phyloP scores from a whole-genome alignment of 2,888 invertebrate species.

The Himalopsyche japonica region DNA sequence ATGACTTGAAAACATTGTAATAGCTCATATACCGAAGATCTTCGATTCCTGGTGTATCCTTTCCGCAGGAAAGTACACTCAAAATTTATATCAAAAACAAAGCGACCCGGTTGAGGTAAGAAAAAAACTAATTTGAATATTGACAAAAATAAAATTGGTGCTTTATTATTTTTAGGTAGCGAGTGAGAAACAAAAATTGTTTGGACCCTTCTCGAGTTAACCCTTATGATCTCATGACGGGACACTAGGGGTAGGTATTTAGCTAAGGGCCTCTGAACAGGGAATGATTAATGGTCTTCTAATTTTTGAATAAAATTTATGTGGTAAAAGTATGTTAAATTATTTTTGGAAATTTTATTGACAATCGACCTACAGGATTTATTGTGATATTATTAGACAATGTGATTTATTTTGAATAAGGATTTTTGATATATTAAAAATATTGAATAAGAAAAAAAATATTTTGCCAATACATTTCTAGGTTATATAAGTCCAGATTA shows the following conservation, averaged over 20 bases:
- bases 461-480: too few species aligned
- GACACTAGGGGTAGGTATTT: conserved; percentile 8
- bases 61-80: conserved; percentile 18
- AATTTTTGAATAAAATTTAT: background rate
- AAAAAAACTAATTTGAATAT: conserved; percentile 40
- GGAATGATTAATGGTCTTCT: background rate
- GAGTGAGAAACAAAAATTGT: conserved; percentile 38
- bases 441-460: too few species aligned
- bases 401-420: too few species aligned
- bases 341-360: too few species aligned
- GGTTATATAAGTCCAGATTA: too few species aligned
- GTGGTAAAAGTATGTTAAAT: too few species aligned
- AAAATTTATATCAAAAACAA: conserved; percentile 36
- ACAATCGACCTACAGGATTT: too few species aligned
- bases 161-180: conserved; percentile 41
- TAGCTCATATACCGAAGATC: background rate
- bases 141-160: conserved; percentile 38
- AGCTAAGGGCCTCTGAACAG: background rate
- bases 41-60: background rate
- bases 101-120: conserved; percentile 15
- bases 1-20: too few species aligned
- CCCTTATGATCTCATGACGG: conserved; percentile 24
- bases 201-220: conserved; percentile 34
- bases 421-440: too few species aligned
- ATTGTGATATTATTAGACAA: too few species aligned